phyloP scores from a whole-genome alignment of 2,888 invertebrate species.

The Digitonthophagus gazella region DNA sequence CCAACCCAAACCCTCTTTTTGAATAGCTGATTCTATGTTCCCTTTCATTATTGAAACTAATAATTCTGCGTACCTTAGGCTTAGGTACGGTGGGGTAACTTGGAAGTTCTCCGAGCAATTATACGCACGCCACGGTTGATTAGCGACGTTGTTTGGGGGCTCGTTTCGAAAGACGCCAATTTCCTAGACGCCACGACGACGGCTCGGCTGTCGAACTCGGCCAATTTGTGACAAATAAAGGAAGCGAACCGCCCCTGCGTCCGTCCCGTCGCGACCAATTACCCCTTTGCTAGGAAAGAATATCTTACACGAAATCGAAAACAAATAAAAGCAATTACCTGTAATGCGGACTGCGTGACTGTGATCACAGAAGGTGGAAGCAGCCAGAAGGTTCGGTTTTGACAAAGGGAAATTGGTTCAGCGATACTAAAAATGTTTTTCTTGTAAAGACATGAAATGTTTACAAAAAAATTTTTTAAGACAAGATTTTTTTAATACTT shows the following conservation, averaged over 20 bases:
- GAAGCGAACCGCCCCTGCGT: slow-evolving; percentile 2
- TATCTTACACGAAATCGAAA: slow-evolving; percentile 36
- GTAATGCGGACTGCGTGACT: slow-evolving; percentile 48
- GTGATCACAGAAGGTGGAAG: slow-evolving; percentile 20
- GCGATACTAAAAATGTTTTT: not conserved
- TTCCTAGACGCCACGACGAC: not conserved
- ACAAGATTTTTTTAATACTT: no score
- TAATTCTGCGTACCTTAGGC: not conserved
- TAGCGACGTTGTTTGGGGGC: not conserved
- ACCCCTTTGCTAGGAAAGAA: slow-evolving; percentile 19
- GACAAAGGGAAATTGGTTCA: not conserved
- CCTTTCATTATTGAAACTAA: slow-evolving; percentile 1
- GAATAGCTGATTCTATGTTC: not conserved
- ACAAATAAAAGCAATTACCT: slow-evolving; percentile 46
- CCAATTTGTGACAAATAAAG: slow-evolving; percentile 18
- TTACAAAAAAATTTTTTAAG: no score
- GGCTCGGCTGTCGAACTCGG: slow-evolving; percentile 5
- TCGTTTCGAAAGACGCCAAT: slow-evolving; percentile 1
- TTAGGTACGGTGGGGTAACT: not conserved
- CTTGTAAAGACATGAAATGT: no score
- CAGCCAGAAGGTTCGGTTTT: not conserved
- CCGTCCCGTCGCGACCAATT: slow-evolving; percentile 5
- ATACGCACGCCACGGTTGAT: slow-evolving; percentile 9
- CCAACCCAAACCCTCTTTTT: not conserved
- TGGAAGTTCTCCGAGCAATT: not conserved